These are phyloP conservation scores for Protodeltote pygarga DNA, from an alignment of 2,888 invertebrate genomes.

Conservation along the genomic window DNA sequence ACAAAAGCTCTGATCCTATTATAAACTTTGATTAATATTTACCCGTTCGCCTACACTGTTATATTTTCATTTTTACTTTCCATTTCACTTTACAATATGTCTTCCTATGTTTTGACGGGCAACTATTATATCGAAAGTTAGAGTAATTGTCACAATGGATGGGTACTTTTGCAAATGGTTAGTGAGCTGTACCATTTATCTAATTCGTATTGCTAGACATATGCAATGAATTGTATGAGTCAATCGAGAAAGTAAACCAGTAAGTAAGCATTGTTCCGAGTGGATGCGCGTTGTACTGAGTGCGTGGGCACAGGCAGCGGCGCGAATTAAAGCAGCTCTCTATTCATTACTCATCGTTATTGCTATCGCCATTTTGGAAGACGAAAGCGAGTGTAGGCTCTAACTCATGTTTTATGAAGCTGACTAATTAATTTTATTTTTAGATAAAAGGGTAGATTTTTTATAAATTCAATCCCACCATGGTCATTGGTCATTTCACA, in stretches of 20 bases:
- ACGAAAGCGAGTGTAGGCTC: conserved; percentile 84
- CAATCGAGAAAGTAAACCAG: conserved; percentile 87
- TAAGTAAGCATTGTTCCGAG: conserved; percentile 85
- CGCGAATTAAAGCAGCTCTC: conserved; percentile 86
- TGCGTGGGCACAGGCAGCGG: conserved; percentile 81
- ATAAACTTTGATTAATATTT: conserved; percentile 28
- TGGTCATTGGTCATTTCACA: conserved; percentile 62
- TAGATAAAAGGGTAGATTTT: conserved; percentile 64
- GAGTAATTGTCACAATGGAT: conserved; percentile 61
- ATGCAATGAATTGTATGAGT: conserved; percentile 84
- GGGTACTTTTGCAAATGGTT: conserved; percentile 65
- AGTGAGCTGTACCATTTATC: conserved; percentile 75
- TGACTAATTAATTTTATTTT: conserved; percentile 61
- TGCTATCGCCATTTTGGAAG: conserved; percentile 82
- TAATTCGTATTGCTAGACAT: conserved; percentile 78
- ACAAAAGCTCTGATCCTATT: no score
- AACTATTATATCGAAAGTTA: conserved; percentile 61
- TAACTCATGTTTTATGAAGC: conserved; percentile 54
- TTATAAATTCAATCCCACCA: conserved; percentile 65
- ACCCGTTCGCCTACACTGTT: conserved; percentile 29
- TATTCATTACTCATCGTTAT: conserved; percentile 87
- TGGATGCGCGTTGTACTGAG: conserved; percentile 81
- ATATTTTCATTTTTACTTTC: conserved; percentile 34
- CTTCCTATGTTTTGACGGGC: conserved; percentile 27
- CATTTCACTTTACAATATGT: conserved; percentile 31